These are phyloP conservation scores for Petromus typicus DNA, from an alignment of 2,113 vertebrate genomes.

Conservation along the genomic window DNA sequence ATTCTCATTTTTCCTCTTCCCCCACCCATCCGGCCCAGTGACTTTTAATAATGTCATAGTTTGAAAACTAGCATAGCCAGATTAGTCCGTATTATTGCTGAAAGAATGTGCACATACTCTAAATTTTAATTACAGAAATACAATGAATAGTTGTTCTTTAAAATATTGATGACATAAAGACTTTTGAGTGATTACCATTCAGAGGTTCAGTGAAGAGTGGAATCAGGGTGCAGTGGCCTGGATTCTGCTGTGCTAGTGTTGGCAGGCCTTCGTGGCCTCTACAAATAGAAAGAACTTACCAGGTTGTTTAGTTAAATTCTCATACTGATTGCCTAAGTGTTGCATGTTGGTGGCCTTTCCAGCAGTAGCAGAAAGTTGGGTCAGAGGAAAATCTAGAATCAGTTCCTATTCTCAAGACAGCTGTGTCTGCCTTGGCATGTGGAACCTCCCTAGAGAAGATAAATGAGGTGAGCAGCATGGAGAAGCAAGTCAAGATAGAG, in stretches of 20 bases:
- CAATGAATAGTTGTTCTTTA: not conserved
- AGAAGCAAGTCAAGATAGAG: not conserved
- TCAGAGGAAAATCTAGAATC: not conserved
- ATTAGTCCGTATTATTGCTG: not conserved
- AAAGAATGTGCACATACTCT: not conserved
- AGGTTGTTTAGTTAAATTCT: not conserved
- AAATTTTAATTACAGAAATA: not conserved
- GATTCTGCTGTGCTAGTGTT: not conserved
- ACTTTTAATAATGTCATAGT: not conserved
- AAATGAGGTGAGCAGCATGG: no score
- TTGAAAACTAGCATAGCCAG: not conserved
- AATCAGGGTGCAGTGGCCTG: not conserved
- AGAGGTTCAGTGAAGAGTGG: not conserved
- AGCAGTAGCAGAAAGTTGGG: not conserved
- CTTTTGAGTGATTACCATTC: not conserved
- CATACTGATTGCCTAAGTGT: not conserved
- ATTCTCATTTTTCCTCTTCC: no score
- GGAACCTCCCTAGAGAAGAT: not conserved
- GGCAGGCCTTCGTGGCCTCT: not conserved
- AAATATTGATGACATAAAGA: not conserved
- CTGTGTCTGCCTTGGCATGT: not conserved
- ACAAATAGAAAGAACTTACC: constrained; percentile 20
- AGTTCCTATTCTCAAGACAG: not conserved
- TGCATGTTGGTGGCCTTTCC: not conserved
- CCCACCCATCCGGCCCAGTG: no score